Conservation (phyloP, 2,888 invertebrate genomes). For the Byasa hedistus region DNA sequence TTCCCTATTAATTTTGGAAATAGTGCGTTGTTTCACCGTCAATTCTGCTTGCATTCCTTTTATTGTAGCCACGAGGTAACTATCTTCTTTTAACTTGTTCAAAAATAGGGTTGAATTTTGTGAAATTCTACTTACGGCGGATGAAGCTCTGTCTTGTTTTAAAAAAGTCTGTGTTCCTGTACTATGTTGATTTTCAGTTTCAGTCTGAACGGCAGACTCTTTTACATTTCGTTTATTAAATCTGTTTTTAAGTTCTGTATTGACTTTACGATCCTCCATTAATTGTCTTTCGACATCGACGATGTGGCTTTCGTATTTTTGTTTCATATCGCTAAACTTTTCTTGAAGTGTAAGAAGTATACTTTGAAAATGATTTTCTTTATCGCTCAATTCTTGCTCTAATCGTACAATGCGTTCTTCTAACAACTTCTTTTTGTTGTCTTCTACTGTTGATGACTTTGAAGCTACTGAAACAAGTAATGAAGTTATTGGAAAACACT, state of each 20-base stretch:
- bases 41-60: constrained; percentile 88
- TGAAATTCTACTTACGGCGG: constrained; percentile 75
- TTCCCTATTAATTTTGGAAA: constrained; percentile 86
- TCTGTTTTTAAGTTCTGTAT: constrained; percentile 78
- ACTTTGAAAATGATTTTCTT: constrained; percentile 85
- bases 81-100: constrained; percentile 83
- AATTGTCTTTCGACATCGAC: constrained; percentile 85
- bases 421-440: constrained; percentile 81
- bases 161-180: constrained; percentile 61
- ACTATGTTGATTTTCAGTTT: constrained; percentile 50
- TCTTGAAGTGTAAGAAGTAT: constrained; percentile 86
- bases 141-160: constrained; percentile 63
- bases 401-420: constrained; percentile 86
- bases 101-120: constrained; percentile 77
- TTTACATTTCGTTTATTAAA: constrained; percentile 61
- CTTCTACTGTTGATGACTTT: constrained; percentile 76
- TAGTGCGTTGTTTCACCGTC: constrained; percentile 85
- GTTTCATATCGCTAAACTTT: constrained; percentile 87
- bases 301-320: constrained; percentile 87
- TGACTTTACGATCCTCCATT: constrained; percentile 70
- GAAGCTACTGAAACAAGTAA: constrained; percentile 72
- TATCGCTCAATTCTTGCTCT: constrained; percentile 85
- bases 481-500: background rate
- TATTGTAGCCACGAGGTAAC: constrained; percentile 88
- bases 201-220: constrained; percentile 74